Evolutionary conservation across 2,113 vertebrate species (phyloP).

Genomic region (Ondatra zibethicus): DNA sequence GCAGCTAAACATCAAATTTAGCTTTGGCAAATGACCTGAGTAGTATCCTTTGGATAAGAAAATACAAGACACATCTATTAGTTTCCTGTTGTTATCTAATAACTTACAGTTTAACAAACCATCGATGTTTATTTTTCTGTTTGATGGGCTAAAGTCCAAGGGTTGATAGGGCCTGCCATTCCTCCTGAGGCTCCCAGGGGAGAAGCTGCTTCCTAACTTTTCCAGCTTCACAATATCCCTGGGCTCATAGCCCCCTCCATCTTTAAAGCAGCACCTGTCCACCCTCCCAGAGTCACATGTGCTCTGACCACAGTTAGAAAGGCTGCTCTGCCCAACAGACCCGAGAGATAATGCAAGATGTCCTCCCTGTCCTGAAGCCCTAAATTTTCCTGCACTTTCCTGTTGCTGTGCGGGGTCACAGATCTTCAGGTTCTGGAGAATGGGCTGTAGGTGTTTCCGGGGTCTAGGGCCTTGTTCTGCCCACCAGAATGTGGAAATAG

Average conservation of each 20-base stretch:
- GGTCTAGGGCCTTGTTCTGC: neutral
- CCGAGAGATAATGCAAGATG: neutral
- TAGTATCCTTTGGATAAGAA: slow-evolving; percentile 7
- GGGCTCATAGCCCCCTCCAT: accelerated
- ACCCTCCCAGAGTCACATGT: neutral
- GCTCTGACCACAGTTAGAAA: neutral
- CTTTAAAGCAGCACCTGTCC: neutral
- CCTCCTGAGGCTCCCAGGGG: neutral
- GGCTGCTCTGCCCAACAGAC: neutral
- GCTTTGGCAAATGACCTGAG: neutral
- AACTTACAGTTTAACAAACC: neutral
- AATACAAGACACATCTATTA: neutral
- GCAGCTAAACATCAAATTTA: neutral
- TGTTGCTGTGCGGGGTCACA: neutral
- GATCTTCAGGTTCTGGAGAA: neutral
- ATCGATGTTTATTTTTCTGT: neutral
- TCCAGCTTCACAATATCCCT: neutral
- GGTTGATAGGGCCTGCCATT: neutral
- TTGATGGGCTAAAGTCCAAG: neutral
- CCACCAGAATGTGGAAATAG: neutral
- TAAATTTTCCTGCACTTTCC: neutral
- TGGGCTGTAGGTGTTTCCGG: neutral
- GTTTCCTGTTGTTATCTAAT: neutral
- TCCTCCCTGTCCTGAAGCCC: neutral
- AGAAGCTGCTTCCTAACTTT: neutral